These are phyloP conservation scores for Meteorus sp. DNA, from an alignment of 1,140 invertebrate species.

Conservation along the genomic window DNA sequence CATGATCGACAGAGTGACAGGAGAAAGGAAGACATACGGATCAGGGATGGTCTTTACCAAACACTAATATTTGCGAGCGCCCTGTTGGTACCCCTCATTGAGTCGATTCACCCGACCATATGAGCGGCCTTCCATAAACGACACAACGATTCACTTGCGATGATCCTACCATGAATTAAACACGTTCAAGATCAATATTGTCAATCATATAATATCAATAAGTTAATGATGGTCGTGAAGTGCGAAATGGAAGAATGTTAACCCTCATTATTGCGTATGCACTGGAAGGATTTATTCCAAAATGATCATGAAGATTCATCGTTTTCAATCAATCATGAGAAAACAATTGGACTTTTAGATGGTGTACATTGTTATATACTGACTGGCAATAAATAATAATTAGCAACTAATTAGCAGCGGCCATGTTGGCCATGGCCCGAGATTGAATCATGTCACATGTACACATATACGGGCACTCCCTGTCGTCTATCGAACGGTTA, in stretches of 20 bases:
- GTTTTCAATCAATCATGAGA: too few relatives aligned
- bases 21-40: conserved; percentile 53
- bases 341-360: too few relatives aligned
- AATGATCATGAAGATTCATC: too few relatives aligned
- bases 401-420: conserved; percentile 50
- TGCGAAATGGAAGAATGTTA: too few relatives aligned
- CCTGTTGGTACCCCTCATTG: conserved; percentile 57
- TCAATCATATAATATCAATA: too few relatives aligned
- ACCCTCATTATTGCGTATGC: too few relatives aligned
- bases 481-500: conserved; percentile 11
- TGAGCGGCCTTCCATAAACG: too few relatives aligned
- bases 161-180: neutral
- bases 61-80: conserved; percentile 60
- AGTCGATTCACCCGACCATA: too few relatives aligned
- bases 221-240: too few relatives aligned
- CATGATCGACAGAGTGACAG: too few relatives aligned
- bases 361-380: conserved; percentile 21
- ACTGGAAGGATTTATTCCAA: too few relatives aligned
- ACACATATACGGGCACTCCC: conserved; percentile 35
- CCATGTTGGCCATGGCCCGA: conserved; percentile 41
- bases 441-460: conserved; percentile 49
- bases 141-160: conserved; percentile 43
- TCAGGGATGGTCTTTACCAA: conserved; percentile 61
- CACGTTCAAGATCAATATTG: too few relatives aligned
- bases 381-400: conserved; percentile 55